A percentile compares a stretch with the other conserved stretches of the same genome.
These are phyloP conservation scores for Gymnodraco acuticeps DNA, from an alignment of 2,797 vertebrate species.

Conservation along the genomic window DNA sequence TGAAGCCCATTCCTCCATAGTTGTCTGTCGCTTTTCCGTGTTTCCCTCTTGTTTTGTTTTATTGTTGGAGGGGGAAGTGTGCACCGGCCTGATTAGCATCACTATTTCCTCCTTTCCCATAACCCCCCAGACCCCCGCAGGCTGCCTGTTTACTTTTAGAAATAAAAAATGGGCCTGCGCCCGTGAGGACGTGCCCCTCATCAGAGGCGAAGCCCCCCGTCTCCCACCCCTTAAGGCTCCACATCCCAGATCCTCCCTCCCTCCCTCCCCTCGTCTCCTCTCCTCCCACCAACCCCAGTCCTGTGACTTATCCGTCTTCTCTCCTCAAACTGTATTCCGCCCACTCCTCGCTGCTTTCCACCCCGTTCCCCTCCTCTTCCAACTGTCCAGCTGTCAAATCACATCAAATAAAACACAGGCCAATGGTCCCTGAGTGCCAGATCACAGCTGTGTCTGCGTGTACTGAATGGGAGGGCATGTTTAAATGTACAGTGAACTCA, in stretches of 20 bases:
- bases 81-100: constrained; percentile 96
- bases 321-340: constrained; percentile 76
- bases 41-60: constrained; percentile 85
- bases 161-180: constrained; percentile 96
- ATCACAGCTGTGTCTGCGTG: constrained; percentile 84
- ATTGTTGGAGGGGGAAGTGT: constrained; percentile 97
- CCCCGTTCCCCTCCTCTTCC: constrained; percentile 67
- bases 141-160: constrained; percentile 99
- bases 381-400: constrained; percentile 93
- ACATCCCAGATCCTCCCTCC: constrained; percentile 69
- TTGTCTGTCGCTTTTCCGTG: constrained; percentile 77
- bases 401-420: constrained; percentile 86
- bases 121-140: constrained; percentile 98
- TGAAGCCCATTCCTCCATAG: constrained; percentile 64
- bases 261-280: constrained; percentile 57
- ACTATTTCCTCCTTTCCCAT: constrained; percentile 99
- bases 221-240: constrained; percentile 57
- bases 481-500: constrained; percentile 81
- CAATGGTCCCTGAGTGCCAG: constrained; percentile 83
- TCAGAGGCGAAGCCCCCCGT: constrained; percentile 75
- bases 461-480: constrained; percentile 78
- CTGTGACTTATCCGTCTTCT: constrained; percentile 75
- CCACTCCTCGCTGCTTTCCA: constrained; percentile 71
- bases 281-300: constrained; percentile 67
- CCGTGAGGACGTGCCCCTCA: constrained; percentile 86